Percentiles rank a stretch among this genome's conserved stretches.
These are phyloP conservation scores for Sisor rabdophorus DNA, from an alignment of 2,113 vertebrate genomes.

Conservation along the genomic window DNA sequence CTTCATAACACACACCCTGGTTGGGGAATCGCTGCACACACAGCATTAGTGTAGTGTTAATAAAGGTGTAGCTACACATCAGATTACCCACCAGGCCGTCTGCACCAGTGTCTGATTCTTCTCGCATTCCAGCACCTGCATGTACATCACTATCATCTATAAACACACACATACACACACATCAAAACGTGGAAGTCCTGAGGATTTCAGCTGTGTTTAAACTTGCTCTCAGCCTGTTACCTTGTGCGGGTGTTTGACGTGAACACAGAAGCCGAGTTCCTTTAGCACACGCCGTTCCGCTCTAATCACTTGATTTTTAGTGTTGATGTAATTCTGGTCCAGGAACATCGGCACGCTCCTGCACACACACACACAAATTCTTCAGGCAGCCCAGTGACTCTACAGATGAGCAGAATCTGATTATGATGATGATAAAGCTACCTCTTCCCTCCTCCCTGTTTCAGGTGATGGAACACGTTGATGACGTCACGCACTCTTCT, in stretches of 20 bases:
- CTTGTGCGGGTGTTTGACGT: conserved; percentile 12
- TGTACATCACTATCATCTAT: background rate
- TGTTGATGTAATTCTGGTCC: conserved; percentile 21
- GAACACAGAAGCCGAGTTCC: conserved; percentile 9
- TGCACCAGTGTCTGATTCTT: conserved; percentile 6
- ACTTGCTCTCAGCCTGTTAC: background rate
- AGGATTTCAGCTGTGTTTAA: background rate
- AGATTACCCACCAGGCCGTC: background rate
- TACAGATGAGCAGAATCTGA: background rate
- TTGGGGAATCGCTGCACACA: too few species aligned
- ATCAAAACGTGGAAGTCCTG: background rate
- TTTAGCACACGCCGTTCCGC: background rate
- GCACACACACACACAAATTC: background rate
- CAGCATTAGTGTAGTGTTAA: background rate
- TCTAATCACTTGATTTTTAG: conserved; percentile 2
- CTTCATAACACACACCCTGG: too few species aligned
- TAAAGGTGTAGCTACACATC: background rate
- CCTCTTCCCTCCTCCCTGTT: background rate
- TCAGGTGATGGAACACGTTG: conserved; percentile 13
- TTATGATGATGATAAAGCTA: background rate
- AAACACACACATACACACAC: conserved; percentile 4
- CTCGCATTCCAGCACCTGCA: conserved; percentile 17
- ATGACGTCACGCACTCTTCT: conserved; percentile 10
- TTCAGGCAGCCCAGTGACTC: background rate
- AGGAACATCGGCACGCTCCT: background rate